phyloP scores from a whole-genome alignment of 2,113 vertebrate genomes.

The Leptocoma aspasia region DNA sequence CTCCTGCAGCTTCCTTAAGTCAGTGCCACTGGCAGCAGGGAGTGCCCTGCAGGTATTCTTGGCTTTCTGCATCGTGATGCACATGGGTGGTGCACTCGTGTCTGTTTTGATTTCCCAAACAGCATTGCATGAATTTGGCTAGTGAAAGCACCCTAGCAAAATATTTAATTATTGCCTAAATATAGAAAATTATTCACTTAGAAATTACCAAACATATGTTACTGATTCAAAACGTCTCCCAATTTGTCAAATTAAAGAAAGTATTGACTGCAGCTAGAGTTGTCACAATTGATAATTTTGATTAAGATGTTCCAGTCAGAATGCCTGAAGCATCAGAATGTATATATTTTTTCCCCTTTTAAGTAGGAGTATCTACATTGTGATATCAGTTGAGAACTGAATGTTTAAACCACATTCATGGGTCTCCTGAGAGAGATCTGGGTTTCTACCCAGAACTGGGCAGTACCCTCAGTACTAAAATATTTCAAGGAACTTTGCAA shows the following conservation, averaged over 20 bases:
- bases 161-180: slow-evolving; percentile 1
- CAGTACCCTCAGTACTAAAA: not conserved
- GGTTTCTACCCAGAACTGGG: not conserved
- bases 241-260: not conserved
- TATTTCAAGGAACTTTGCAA: not conserved
- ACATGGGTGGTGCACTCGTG: not conserved
- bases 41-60: not conserved
- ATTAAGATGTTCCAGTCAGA: not conserved
- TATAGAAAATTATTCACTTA: not conserved
- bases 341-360: not conserved
- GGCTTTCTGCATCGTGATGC: not conserved
- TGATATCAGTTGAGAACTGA: not conserved
- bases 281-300: not conserved
- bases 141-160: not conserved
- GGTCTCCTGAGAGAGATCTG: not conserved
- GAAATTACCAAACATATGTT: not conserved
- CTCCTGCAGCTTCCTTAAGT: not conserved
- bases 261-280: not conserved
- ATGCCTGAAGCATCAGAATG: not conserved
- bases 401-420: accelerated
- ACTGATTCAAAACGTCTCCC: not conserved
- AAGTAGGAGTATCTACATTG: not conserved
- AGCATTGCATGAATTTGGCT: not conserved
- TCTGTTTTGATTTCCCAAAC: not conserved
- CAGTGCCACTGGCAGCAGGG: not conserved